Conservation (phyloP, 2,888 invertebrate genomes). For the Coelogynopora nodosa region DNA sequence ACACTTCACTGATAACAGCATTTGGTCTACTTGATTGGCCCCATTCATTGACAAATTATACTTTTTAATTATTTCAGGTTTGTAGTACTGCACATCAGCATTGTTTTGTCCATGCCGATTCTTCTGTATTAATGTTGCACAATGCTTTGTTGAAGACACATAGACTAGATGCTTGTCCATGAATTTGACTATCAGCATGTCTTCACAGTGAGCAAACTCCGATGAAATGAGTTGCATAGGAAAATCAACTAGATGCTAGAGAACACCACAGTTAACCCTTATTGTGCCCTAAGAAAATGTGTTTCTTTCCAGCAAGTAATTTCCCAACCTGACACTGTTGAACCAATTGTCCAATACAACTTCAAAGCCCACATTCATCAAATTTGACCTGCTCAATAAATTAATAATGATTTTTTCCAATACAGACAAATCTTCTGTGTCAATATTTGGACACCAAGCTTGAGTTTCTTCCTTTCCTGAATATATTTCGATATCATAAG, state of each 20-base stretch:
- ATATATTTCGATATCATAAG: constrained; percentile 31
- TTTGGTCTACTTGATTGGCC: constrained; percentile 9
- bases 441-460: constrained; percentile 33
- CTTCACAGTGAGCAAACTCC: constrained; percentile 15
- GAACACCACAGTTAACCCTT: background rate
- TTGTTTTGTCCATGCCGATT: constrained; percentile 17
- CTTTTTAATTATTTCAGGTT: background rate
- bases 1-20: background rate
- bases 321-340: background rate
- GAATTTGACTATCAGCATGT: constrained; percentile 7
- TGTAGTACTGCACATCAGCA: constrained; percentile 18
- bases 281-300: constrained; percentile 12
- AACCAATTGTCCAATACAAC: constrained; percentile 26
- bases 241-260: background rate
- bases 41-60: constrained; percentile 32
- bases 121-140: background rate
- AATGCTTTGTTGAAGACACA: constrained; percentile 33
- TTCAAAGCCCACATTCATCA: constrained; percentile 6
- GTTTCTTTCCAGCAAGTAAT: constrained; percentile 21
- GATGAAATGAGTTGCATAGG: constrained; percentile 33
- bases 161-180: constrained; percentile 9
- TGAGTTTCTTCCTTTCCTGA: background rate
- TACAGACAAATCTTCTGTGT: constrained; percentile 25
- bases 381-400: background rate
- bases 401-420: constrained; percentile 11